Evolutionary conservation across 1,140 invertebrate genomes (phyloP).

Genomic region (Elymnias hypermnestra): DNA sequence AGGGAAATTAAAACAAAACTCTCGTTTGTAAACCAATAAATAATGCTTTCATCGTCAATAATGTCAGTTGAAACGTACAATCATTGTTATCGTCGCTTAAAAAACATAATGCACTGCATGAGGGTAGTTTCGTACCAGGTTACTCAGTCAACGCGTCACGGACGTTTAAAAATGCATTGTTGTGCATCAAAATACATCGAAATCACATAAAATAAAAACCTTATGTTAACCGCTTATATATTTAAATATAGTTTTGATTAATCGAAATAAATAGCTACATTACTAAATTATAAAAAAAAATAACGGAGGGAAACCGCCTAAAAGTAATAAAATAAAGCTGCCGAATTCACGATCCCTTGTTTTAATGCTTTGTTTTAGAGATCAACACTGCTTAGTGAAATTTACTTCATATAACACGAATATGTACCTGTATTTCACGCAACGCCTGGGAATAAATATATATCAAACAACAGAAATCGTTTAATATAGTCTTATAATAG

Average conservation of each 20-base stretch:
- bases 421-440: too few species aligned
- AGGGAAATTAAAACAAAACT: too few species aligned
- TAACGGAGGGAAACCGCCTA: conserved; percentile 49
- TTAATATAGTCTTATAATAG: too few species aligned
- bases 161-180: conserved; percentile 61
- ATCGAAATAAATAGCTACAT: conserved; percentile 49
- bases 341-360: conserved; percentile 5
- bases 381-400: conserved; percentile 9
- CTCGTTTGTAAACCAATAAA: too few species aligned
- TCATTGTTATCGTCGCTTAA: conserved; percentile 36
- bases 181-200: conserved; percentile 59
- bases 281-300: conserved; percentile 29
- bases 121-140: conserved; percentile 65
- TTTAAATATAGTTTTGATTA: conserved; percentile 21
- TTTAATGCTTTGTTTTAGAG: conserved; percentile 10
- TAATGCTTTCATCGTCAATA: too few species aligned
- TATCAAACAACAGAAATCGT: too few species aligned
- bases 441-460: too few species aligned
- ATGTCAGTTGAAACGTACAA: too few species aligned
- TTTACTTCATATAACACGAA: too few species aligned
- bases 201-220: conserved; percentile 44
- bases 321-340: conserved; percentile 17
- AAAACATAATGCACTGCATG: conserved; percentile 60
- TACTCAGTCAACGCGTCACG: conserved; percentile 46
- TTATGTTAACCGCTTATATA: conserved; percentile 10